Base-by-base conservation (phyloP, 2,888 invertebrate genomes). In the Stomorhina lunata region DNA sequence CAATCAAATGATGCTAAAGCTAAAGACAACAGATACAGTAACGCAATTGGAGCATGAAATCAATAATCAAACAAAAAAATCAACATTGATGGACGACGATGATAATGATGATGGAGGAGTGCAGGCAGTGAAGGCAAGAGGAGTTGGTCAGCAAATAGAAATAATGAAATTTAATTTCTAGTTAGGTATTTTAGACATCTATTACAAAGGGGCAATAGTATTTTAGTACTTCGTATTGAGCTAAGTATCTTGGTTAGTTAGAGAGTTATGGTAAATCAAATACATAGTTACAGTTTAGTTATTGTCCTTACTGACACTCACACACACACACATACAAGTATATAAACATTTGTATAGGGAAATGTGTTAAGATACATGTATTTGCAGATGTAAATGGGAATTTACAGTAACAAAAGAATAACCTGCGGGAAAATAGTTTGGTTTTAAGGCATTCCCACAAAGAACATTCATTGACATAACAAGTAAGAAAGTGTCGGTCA, bases 91-190 rank as follows among this genome's bases (percentile, higher is more conserved):
- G n/a, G n/a, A n/a, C n/a, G n/a, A n/a, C n/a, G n/a, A n/a, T n/a
- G n/a, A n/a, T n/a, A n/a, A n/a, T n/a, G n/a, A n/a, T n/a, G n/a
- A n/a, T n/a, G n/a, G n/a, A n/a, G n/a, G n/a, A n/a, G n/a, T n/a
- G n/a, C n/a, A 1, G 15, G 17, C 17, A 1, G 17, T 7, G 17
- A 17, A 34, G 25, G 10, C 32, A 1, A 10, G 32, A 9, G 43
- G 15, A n/a, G 79, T 82, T 40, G 65, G 79, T 40, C 82, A 82
- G 48, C 82, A 82, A 66, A 75, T 82, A 75, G 82, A 82, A 65
- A 57, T 82, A 79, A 75, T 82, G 69, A 82, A 82, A 75, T 82
- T 82, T 71, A 79, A 79, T 69, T 82, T 82, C 75, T 82, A 82
- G 75, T 71, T 75, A 75, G 50, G 10, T 59, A 66, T 20, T 22